These are phyloP conservation scores for Saturnia pavonia DNA, from an alignment of 2,888 invertebrate genomes.

Conservation along the genomic window DNA sequence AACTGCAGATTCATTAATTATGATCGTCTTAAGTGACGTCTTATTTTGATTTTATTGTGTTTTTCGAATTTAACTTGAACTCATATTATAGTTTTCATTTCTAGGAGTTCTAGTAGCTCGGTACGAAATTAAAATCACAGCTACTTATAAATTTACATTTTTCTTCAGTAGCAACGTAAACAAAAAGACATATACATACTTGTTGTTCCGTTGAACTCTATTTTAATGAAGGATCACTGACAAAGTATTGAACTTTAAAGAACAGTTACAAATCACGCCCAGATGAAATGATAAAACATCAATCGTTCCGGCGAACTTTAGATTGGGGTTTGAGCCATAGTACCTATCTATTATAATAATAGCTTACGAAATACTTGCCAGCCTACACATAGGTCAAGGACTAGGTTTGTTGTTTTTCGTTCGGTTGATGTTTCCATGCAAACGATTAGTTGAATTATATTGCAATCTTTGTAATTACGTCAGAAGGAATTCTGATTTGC, in stretches of 20 bases:
- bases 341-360: conserved; percentile 59
- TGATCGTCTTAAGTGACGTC: no score
- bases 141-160: no score
- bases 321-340: conserved; percentile 36
- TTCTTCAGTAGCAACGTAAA: no score
- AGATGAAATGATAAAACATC: conserved; percentile 37
- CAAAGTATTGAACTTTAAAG: conserved; percentile 27
- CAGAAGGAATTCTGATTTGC: not conserved
- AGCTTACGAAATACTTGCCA: conserved; percentile 60
- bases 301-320: conserved; percentile 57
- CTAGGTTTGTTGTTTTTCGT: conserved; percentile 51
- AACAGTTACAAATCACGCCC: conserved; percentile 26
- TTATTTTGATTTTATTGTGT: no score
- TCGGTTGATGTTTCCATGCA: conserved; percentile 52
- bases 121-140: no score
- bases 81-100: no score
- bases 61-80: no score
- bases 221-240: not conserved
- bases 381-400: conserved; percentile 75
- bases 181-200: no score
- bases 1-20: no score
- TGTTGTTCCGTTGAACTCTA: no score
- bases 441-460: conserved; percentile 57
- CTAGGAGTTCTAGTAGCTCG: no score
- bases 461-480: conserved; percentile 28